Conservation (phyloP, 2,888 invertebrate genomes). For the Eubasilissa splendida region DNA sequence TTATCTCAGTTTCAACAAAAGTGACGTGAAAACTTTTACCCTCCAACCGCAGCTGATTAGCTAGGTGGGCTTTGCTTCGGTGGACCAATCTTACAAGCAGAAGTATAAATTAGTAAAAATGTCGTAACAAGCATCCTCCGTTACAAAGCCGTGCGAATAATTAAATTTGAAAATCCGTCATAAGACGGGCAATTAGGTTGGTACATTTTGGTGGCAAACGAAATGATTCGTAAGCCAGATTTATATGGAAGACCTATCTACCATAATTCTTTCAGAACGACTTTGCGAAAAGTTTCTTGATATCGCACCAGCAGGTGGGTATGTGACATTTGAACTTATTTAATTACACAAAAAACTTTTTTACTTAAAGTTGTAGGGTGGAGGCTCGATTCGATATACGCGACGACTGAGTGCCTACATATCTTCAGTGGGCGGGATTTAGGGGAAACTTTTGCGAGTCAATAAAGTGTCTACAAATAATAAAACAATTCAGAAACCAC, state of each 20-base stretch:
- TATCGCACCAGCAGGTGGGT: conserved; percentile 28
- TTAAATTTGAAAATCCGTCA: too few relatives aligned
- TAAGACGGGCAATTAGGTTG: too few relatives aligned
- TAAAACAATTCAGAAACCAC: conserved; percentile 20
- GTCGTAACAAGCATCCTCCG: too few relatives aligned
- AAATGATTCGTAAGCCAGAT: conserved; percentile 9
- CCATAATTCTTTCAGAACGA: conserved; percentile 6
- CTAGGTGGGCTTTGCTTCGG: too few relatives aligned
- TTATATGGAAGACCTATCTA: conserved; percentile 14
- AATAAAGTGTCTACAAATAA: conserved; percentile 23
- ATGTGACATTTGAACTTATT: conserved; percentile 55
- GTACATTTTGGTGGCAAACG: background rate
- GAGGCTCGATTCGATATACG: conserved; percentile 31
- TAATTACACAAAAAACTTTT: conserved; percentile 53
- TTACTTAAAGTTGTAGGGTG: conserved; percentile 25
- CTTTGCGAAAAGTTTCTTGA: background rate
- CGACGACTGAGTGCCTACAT: conserved; percentile 3
- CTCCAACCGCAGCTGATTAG: too few relatives aligned
- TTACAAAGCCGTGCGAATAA: too few relatives aligned
- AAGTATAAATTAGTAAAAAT: too few relatives aligned
- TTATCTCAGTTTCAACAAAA: too few relatives aligned
- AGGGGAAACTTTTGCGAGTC: conserved; percentile 24
- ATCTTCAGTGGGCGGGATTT: background rate
- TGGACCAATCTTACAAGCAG: too few relatives aligned
- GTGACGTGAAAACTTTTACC: too few relatives aligned